These are phyloP conservation scores for Tympanoctomys barrerae DNA, from an alignment of 2,797 vertebrate genomes.

Conservation along the genomic window DNA sequence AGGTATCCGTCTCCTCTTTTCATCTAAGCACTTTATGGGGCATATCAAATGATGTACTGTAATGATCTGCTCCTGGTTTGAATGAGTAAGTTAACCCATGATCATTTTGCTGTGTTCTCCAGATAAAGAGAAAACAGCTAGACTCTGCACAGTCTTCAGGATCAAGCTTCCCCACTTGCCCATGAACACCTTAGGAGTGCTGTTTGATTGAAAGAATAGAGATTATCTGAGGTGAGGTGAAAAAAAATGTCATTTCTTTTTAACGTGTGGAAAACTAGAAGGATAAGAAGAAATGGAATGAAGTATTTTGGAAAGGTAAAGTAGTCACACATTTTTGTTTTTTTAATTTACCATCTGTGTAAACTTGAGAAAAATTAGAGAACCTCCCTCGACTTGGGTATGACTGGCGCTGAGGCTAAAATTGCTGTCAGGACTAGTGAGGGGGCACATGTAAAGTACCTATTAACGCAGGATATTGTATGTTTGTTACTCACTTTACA, in stretches of 20 bases:
- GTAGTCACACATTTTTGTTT: not conserved
- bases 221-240: not conserved
- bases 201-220: not conserved
- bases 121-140: not conserved
- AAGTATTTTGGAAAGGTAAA: not conserved
- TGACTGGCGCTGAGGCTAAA: not conserved
- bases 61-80: not conserved
- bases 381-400: not conserved
- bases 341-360: not conserved
- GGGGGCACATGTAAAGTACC: not conserved
- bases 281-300: not conserved
- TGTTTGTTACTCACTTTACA: not conserved
- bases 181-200: not conserved
- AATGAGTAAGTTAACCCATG: slow-evolving; percentile 27
- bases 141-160: not conserved
- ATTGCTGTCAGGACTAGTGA: not conserved
- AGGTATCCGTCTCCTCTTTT: slow-evolving; percentile 7
- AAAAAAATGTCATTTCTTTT: not conserved
- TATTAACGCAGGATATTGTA: too few species aligned
- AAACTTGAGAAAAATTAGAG: not conserved
- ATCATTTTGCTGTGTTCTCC: not conserved
- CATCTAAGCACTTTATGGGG: not conserved
- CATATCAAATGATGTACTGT: not conserved
- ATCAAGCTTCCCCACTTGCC: not conserved
- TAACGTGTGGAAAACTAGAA: not conserved